These are phyloP conservation scores for Emydoidea blandingii DNA, from an alignment of 2,797 vertebrate species.

Conservation along the genomic window DNA sequence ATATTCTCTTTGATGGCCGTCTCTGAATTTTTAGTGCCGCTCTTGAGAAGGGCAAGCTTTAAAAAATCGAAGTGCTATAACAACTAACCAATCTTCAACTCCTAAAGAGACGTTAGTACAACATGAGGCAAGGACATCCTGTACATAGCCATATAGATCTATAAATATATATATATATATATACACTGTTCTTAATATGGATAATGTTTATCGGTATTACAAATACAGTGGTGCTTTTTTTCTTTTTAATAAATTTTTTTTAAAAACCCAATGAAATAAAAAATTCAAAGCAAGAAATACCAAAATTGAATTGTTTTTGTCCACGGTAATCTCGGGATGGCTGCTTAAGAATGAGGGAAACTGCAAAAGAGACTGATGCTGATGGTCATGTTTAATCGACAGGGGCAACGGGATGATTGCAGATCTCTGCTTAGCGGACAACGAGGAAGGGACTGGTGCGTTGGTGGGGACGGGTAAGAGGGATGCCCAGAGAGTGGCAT, in stretches of 20 bases:
- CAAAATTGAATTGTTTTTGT: not conserved
- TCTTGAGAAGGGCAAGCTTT: slow-evolving; percentile 46
- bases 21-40: slow-evolving; percentile 47
- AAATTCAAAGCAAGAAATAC: not conserved
- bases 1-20: slow-evolving; percentile 38
- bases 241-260: slow-evolving; percentile 28
- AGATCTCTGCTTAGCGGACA: not conserved
- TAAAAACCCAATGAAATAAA: not conserved
- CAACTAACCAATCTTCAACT: not conserved
- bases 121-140: slow-evolving; percentile 28
- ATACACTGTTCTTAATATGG: slow-evolving; percentile 66
- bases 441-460: not conserved
- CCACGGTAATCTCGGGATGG: not conserved
- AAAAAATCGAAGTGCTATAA: slow-evolving; percentile 56
- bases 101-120: slow-evolving; percentile 16
- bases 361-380: not conserved
- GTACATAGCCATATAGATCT: slow-evolving; percentile 69
- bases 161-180: slow-evolving; percentile 57
- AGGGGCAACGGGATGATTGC: accelerated
- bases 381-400: not conserved
- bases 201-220: slow-evolving; percentile 68
- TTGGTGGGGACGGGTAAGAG: not conserved
- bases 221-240: slow-evolving; percentile 66
- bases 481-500: not conserved
- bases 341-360: not conserved